Evolutionary conservation across 1,140 invertebrate species (phyloP).

Genomic region (Papilio glaucus): DNA sequence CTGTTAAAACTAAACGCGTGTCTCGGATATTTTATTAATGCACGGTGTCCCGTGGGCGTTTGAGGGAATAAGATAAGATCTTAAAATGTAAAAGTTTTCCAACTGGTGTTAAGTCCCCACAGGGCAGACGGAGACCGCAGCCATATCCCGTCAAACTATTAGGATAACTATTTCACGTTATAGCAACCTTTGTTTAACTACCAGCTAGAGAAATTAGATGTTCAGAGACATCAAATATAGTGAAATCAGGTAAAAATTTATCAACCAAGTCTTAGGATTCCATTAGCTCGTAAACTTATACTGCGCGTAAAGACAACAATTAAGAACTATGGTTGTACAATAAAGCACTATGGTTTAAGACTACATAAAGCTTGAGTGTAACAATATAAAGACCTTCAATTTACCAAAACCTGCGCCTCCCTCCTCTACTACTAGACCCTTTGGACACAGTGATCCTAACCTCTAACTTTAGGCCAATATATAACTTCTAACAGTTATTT

Average conservation of each 20-base stretch:
- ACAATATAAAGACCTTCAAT: no score
- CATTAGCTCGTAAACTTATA: no score
- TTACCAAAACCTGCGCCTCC: no score
- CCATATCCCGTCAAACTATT: slow-evolving; percentile 26
- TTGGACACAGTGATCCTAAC: no score
- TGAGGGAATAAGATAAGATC: slow-evolving; percentile 60
- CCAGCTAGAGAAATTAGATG: background rate
- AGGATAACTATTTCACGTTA: slow-evolving; percentile 47
- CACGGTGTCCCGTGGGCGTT: slow-evolving; percentile 46
- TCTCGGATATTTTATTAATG: slow-evolving; percentile 62
- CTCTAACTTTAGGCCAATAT: no score
- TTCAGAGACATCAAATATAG: slow-evolving; percentile 16
- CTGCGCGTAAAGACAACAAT: no score
- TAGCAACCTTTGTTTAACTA: slow-evolving; percentile 43
- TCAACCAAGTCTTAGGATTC: background rate
- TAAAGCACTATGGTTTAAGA: no score
- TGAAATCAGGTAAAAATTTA: background rate
- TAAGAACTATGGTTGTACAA: no score
- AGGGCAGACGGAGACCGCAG: slow-evolving; percentile 30
- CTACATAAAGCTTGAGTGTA: no score
- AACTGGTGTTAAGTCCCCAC: slow-evolving; percentile 47
- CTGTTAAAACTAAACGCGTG: slow-evolving; percentile 43
- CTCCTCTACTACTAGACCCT: no score
- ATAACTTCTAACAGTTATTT: no score
- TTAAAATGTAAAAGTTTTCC: slow-evolving; percentile 71